Base-by-base conservation (phyloP, 53 echinoderm and acorn worm genomes). In the Apostichopus leukothele region DNA sequence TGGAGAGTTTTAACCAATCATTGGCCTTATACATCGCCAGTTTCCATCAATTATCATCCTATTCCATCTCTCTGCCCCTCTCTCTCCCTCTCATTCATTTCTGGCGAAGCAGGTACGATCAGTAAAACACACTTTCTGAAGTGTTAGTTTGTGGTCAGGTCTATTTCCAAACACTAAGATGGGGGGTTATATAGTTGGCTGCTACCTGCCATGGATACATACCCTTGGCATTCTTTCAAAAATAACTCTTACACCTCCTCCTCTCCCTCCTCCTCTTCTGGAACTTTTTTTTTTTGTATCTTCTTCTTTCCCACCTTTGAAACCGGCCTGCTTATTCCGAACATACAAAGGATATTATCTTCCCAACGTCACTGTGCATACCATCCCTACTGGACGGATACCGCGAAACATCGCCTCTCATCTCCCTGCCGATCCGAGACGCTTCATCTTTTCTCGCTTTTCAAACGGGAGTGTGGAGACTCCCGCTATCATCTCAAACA, bases 401-500 rank as follows among this genome's bases (percentile, higher is more conserved):
- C 81, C 4, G 12, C 55, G 81, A 81, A 81, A 81, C 53, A 51
- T 23, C 23, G 9, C 51, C 39, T 59, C 59, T 59, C 59, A 39
- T 81, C 81, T 81, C 10, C 11, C 59, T 76, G 39, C 5, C 39
- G 20, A 20, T 55, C 81, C 81, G 16, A 81, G 12, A 54, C 55
- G 55, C 53, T 59, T 81, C 53, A 2, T 51, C 16, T 50, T 39
- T 26, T 16, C n/a, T 51, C 59, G 55, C 23, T 81, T 81, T 54
- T 55, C 10, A 11, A 19, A 59, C 11, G n/a, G 5, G 59, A 81
- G 59, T 54, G 81, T 81, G 81, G 81, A 20, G 59, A 55, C 81
- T 81, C 81, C 81, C 81, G 81, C 81, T 81, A 81, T 81, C 59
- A 81, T 81, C n/a, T 81, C 81, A 81, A 81, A 81, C 81, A 81